Base-by-base conservation (phyloP, 2,113 vertebrate species). In the Gasterosteus nipponicus region DNA sequence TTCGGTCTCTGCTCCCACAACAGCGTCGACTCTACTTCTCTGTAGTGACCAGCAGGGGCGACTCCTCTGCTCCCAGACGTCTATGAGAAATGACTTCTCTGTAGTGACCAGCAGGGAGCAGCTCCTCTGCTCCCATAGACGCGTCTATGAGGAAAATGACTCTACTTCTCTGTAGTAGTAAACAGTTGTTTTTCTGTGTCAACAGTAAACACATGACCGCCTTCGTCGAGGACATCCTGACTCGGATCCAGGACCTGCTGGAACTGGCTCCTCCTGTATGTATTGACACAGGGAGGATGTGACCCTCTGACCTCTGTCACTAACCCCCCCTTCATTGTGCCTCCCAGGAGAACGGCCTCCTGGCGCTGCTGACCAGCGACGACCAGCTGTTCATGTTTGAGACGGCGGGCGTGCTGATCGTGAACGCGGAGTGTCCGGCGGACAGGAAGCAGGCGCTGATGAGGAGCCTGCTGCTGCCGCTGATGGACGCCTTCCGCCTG, bases 321-420 rank as follows among this genome's bases (percentile, higher is more conserved):
- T 31, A 10, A 57, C 6, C 35, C 35, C 16, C n/a, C 15, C 4
- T 7, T 16, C 49, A 7, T 16, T 5, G 5, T 10, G 9, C 18
- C 38, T 22, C 44, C 22, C 91, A 99, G 98, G 97, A 98, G 70
- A 99, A 99, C 61, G 96, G 97, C 42, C 97, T 95, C 89, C 96
- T 92, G 44, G 94, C 95, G 19, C 90, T 97, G 82, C 89, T 99
- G 89, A 99, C 95, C 93, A 98, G 95, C 16, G 98, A 99, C 57
- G 98, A 99, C 89, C 98, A 99, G 91, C 95, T 99, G 11, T 99
- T 99, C 87, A 96, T 99, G 92, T 99, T 97, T 44, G 98, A 99
- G 94, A 94, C 97, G 47, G 98, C 97, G 3, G 98, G 98, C 42
- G 94, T 98, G 4, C 93, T 99, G 83, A 97, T 99, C 73, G 97